Conservation (phyloP, 2,113 vertebrate species). For the Corvus hawaiiensis region DNA sequence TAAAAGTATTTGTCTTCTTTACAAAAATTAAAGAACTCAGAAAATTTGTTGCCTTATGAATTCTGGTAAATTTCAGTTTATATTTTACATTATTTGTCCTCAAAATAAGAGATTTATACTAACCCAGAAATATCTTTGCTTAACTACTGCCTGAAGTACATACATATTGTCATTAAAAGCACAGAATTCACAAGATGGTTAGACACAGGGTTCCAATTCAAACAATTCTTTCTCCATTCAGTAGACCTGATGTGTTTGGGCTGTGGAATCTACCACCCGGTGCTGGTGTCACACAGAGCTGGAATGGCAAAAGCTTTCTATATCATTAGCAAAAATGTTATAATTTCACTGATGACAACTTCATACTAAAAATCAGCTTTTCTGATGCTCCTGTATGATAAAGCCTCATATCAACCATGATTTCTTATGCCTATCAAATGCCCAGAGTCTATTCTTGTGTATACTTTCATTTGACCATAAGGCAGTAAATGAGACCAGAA, state of each 20-base stretch:
- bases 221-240: not conserved
- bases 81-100: not conserved
- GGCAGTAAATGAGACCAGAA: not conserved
- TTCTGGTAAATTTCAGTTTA: not conserved
- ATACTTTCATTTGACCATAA: not conserved
- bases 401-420: not conserved
- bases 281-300: not conserved
- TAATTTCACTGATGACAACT: not conserved
- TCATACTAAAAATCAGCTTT: not conserved
- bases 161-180: not conserved
- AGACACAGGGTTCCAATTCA: accelerated
- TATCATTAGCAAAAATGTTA: not conserved
- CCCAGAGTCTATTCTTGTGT: not conserved
- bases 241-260: not conserved
- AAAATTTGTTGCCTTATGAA: not conserved
- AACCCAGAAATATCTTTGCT: not conserved
- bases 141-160: not conserved
- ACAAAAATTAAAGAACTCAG: not conserved
- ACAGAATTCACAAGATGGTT: not conserved
- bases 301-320: not conserved
- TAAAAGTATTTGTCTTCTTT: not conserved
- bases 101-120: not conserved
- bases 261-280: not conserved
- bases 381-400: not conserved
- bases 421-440: not conserved